Evolutionary conservation across 1,140 invertebrate species (phyloP).

Genomic region (Drosophila sechellia): DNA sequence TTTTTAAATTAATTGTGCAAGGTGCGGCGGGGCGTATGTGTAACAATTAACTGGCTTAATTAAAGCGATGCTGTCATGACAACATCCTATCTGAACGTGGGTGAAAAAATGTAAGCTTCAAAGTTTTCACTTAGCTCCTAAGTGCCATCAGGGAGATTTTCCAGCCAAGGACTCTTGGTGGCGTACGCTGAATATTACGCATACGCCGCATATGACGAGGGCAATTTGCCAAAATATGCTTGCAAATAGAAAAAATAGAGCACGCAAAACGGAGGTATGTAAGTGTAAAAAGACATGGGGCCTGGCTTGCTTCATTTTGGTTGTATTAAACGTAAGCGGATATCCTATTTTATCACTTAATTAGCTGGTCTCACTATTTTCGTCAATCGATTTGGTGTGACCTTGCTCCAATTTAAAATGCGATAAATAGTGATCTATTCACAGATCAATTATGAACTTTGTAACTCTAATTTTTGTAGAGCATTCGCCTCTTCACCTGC

Average conservation of each 20-base stretch:
- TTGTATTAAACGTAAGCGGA: too few relatives aligned
- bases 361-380: not conserved
- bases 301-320: not conserved
- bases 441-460: not conserved
- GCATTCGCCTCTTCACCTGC: not conserved
- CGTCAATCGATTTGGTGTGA: not conserved
- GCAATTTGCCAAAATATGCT: slow-evolving; percentile 34
- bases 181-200: slow-evolving; percentile 46
- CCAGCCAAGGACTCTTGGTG: slow-evolving; percentile 36
- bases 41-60: slow-evolving; percentile 70
- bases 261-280: slow-evolving; percentile 3
- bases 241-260: slow-evolving; percentile 16
- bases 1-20: slow-evolving; percentile 57
- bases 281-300: not conserved
- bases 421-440: too few relatives aligned
- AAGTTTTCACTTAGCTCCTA: slow-evolving; percentile 35
- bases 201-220: slow-evolving; percentile 41
- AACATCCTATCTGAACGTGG: slow-evolving; percentile 15
- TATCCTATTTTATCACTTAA: too few relatives aligned
- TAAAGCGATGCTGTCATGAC: slow-evolving; percentile 39
- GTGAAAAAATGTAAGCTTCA: slow-evolving; percentile 2
- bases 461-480: not conserved
- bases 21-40: slow-evolving; percentile 68
- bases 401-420: not conserved
- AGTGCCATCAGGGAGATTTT: slow-evolving; percentile 50